phyloP scores from a whole-genome alignment of 2,888 invertebrate species.

The Liodrosophila aerea region DNA sequence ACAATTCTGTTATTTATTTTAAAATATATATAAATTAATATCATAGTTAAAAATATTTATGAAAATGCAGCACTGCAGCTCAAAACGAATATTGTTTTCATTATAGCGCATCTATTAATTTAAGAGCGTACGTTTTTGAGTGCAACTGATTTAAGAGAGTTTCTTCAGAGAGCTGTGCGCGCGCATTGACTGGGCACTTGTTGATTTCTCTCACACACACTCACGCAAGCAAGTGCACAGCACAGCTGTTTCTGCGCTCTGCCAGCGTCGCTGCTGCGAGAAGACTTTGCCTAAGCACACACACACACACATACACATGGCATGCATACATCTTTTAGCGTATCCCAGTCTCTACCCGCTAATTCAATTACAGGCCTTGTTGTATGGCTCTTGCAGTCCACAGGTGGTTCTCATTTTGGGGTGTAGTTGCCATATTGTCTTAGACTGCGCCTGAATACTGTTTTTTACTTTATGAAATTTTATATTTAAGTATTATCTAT shows the following conservation, averaged over 20 bases:
- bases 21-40: background rate
- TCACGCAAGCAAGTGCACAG: constrained; percentile 11
- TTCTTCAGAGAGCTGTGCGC: constrained; percentile 45
- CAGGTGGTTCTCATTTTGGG: constrained; percentile 73
- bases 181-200: constrained; percentile 66
- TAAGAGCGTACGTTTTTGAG: too few relatives aligned
- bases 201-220: constrained; percentile 55
- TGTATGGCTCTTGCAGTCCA: constrained; percentile 42
- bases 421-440: constrained; percentile 12
- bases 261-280: constrained; percentile 28
- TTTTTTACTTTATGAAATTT: too few relatives aligned
- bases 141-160: constrained; percentile 8
- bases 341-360: constrained; percentile 31
- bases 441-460: background rate
- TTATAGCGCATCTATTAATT: constrained; percentile 7
- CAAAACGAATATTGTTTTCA: constrained; percentile 1
- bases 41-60: background rate
- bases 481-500: too few relatives aligned
- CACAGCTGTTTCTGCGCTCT: constrained; percentile 57
- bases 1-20: too few relatives aligned
- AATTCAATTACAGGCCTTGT: constrained; percentile 69
- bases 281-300: constrained; percentile 10
- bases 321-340: background rate
- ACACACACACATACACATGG: constrained; percentile 7
- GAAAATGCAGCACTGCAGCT: background rate